Evolutionary conservation across 2,797 vertebrate genomes (phyloP).

Genomic region (Schizothorax lantsangensis): DNA sequence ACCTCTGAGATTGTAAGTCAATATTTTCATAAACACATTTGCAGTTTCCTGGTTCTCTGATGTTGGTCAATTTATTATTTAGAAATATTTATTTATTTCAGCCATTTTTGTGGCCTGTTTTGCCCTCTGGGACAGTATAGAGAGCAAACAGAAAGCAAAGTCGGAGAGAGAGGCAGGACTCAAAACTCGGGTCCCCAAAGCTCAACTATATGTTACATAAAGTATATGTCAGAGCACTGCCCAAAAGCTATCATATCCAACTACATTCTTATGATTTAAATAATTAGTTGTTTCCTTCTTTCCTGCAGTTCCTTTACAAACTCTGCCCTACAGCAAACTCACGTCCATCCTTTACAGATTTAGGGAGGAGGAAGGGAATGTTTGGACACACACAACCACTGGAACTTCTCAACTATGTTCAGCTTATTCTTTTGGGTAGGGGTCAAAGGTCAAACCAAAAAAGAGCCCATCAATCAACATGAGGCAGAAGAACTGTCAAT

Average conservation of each 20-base stretch:
- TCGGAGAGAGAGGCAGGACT: not conserved
- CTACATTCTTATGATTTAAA: not conserved
- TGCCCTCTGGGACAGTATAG: not conserved
- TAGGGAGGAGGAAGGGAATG: not conserved
- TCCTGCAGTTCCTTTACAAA: not conserved
- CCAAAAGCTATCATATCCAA: not conserved
- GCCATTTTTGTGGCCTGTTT: not conserved
- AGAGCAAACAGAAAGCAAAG: not conserved
- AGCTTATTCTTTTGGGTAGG: slow-evolving; percentile 40
- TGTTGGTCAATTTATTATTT: not conserved
- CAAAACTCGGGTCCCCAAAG: not conserved
- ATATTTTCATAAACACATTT: not conserved
- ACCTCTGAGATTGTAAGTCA: not conserved
- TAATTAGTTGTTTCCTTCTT: not conserved
- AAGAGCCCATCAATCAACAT: slow-evolving; percentile 64
- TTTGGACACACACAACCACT: slow-evolving; percentile 54
- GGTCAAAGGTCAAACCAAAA: slow-evolving; percentile 71
- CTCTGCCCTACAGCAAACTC: not conserved
- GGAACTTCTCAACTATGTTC: not conserved
- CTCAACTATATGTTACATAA: not conserved
- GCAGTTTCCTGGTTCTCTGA: not conserved
- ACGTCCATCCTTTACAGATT: not conserved
- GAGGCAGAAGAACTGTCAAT: slow-evolving; percentile 61
- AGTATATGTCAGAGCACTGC: not conserved
- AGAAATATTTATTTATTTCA: not conserved